Evolutionary conservation across 2,113 vertebrate genomes (phyloP), one percentile per base, ranked within the genome.

Genomic region (Larimichthys crocea): DNA sequence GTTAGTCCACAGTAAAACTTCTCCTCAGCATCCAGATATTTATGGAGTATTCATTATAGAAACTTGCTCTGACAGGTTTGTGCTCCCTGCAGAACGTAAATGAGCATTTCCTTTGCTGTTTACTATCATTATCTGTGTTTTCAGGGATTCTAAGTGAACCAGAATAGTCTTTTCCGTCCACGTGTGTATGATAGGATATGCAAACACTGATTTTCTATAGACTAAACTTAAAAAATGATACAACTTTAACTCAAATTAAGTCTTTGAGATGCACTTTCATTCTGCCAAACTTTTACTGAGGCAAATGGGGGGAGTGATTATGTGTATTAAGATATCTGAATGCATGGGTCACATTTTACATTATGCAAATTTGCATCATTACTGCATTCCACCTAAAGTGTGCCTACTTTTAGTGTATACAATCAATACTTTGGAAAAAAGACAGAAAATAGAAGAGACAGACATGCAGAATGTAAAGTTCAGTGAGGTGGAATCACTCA

Each of bases 31-130:
- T 62, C 1, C 29, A 63, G 40, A 74, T 24, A 44, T 82, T 55
- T 66, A 66, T 50, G 40, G 60, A 68, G 56, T n/a, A 50, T n/a
- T 72, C 40, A 46, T 75, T 85, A 66, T 17, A 60, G 56, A 82
- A 87, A 74, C 53, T 17, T 74, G 31, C 62, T 83, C 59, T 86
- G 74, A 88, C 79, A 65, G 60, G 10, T 49, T 50, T 24, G 49
- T 19, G 55, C 26, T 70, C 48, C 24, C 4, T 0, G 24, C 40
- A 46, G 73, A 74, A 79, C 5, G 2, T 35, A 57, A 84, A 80
- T 35, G 24, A 73, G 50, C 15, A 49, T 79, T 66, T 10, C 65
- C 20, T 55, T 1, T 50, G 26, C 40, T 40, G 40, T 2, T 46
- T 60, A 10, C 19, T 57, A 22, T 31, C 65, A 3, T 52, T 26